Evolutionary conservation across 2,888 invertebrate species (phyloP), one percentile per base, ranked within the genome.

Genomic region (Lycia hirtaria): DNA sequence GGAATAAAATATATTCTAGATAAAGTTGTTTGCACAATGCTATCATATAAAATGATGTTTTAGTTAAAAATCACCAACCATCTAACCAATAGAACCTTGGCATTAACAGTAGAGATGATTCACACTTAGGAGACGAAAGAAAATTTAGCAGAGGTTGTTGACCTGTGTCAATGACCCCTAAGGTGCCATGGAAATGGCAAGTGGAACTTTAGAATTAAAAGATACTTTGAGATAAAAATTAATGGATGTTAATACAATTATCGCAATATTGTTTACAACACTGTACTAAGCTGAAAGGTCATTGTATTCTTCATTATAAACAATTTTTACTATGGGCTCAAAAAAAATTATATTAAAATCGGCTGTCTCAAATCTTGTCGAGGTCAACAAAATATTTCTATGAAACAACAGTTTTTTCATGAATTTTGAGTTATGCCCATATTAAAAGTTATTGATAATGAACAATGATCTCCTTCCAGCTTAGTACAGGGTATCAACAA

Each of bases 101-200:
- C 71, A 72, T 62, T 78, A 73, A 69, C 73, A 61, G 67, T 72
- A 60, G 14, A 26, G 35, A 69, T 81, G 80, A 84, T 65, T 83
- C 80, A 81, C 60, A 65, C 60, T 35, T 45, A 60, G 48, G 57
- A 69, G 70, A 65, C 64, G 61, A 72, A 75, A 75, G 77, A 72
- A 69, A 72, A 69, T 17, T 74, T 77, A 63, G 73, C 74, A 60
- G 32, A 72, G 79, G 73, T 79, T 65, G 71, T 68, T 80, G 76
- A 80, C 75, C 76, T 64, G 4, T 48, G 80, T 82, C 81, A 83
- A 66, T 78, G 78, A 79, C 77, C 85, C 71, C 61, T 57, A 35
- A 19, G 15, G 32, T 12, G 28, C 15, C n/a, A 53, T 47, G 33
- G 20, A 41, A 41, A 40, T 54, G 47, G 40, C 33, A 55, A 48